phyloP scores from a whole-genome alignment of 2,888 invertebrate species.

The Mesorhabditis sp. region DNA sequence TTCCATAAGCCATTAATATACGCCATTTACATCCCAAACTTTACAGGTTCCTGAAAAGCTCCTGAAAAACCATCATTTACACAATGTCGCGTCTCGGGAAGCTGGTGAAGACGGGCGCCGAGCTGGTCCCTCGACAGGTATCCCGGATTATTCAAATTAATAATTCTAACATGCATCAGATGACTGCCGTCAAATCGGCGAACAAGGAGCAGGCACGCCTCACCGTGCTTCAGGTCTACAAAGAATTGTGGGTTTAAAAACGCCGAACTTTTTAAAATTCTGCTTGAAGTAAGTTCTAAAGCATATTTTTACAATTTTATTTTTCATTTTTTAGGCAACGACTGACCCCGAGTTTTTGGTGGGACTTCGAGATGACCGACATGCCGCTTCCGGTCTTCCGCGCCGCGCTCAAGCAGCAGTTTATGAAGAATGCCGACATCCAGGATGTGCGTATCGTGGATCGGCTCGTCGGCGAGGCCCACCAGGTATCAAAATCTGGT shows the following conservation, averaged over 20 bases:
- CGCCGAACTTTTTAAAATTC: too few relatives aligned
- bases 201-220: conserved; percentile 59
- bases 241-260: conserved; percentile 59
- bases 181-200: conserved; percentile 60
- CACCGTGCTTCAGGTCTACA: conserved; percentile 61
- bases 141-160: too few relatives aligned
- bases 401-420: conserved; percentile 59
- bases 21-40: too few relatives aligned
- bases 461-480: conserved; percentile 58
- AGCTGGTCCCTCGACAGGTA: too few relatives aligned
- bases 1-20: too few relatives aligned
- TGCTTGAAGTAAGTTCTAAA: too few relatives aligned
- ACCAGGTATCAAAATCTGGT: conserved; percentile 27
- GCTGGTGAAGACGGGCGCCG: too few relatives aligned
- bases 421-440: conserved; percentile 60
- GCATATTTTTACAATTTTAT: too few relatives aligned
- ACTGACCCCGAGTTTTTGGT: conserved; percentile 52
- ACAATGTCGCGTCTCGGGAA: too few relatives aligned
- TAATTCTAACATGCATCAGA: conserved; percentile 24
- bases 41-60: too few relatives aligned
- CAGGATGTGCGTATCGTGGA: conserved; percentile 62
- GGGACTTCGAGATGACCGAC: conserved; percentile 48
- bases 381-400: conserved; percentile 56
- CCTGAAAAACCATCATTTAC: too few relatives aligned
- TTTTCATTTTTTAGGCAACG: conserved; percentile 41